Percentiles rank a stretch among this genome's conserved stretches.
Conservation (phyloP, 1,140 invertebrate genomes). For the Vollenhovia emeryi region DNA sequence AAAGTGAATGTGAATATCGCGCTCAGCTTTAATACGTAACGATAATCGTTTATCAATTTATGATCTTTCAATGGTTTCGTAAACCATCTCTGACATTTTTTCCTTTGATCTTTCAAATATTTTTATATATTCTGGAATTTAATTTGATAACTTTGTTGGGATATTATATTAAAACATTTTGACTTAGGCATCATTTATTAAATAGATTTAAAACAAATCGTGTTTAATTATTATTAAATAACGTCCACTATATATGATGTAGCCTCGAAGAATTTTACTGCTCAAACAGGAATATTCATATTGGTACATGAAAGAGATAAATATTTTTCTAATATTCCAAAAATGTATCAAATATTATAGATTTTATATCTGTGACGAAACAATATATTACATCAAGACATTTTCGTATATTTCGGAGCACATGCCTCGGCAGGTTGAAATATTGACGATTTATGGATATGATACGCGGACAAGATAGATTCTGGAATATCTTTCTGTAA, state of each 20-base stretch:
- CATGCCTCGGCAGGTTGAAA: neutral
- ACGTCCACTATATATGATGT: neutral
- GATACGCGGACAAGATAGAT: constrained; percentile 25
- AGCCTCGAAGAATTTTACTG: neutral
- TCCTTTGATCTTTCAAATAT: neutral
- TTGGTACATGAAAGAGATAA: neutral
- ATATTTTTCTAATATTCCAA: neutral
- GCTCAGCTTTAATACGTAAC: too few relatives aligned
- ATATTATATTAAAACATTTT: too few relatives aligned
- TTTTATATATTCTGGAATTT: neutral
- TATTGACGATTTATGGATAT: constrained; percentile 32
- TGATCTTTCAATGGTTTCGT: neutral
- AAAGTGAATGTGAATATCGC: neutral
- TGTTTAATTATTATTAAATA: neutral
- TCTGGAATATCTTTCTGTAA: neutral
- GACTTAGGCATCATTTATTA: neutral
- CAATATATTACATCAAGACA: neutral
- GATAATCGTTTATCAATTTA: neutral
- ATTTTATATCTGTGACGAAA: neutral
- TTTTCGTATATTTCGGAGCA: neutral
- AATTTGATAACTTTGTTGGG: neutral
- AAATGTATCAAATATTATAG: neutral
- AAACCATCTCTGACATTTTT: neutral
- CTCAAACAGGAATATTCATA: neutral
- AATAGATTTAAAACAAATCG: neutral